Evolutionary conservation across 2,113 vertebrate genomes (phyloP), one percentile per base, ranked within the genome.

Genomic region (Balaenoptera acutorostrata): DNA sequence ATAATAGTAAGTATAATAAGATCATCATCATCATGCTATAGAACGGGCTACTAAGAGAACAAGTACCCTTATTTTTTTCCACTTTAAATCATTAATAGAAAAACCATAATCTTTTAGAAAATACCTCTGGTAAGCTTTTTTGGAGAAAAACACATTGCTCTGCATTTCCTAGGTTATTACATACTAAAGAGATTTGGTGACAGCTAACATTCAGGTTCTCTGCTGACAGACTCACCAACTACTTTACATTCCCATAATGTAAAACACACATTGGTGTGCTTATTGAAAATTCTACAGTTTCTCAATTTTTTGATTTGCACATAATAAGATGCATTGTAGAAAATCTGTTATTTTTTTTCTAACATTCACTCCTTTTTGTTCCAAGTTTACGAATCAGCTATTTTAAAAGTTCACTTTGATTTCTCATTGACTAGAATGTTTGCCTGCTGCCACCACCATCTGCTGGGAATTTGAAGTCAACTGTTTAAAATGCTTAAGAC

Each of bases 321-420:
- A 20, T 89, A 86, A 94, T 91, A 72, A 89, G 77, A 88, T 81
- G 61, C 82, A 36, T 61, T 15, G 15, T 63, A 69, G 82, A 46
- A 93, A 95, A 93, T 44, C 46, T 74, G 66, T 63, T 85, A 75
- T n/a, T 90, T 88, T 75, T 55, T 9, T 15, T 1, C 80, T 63
- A 81, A 90, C 68, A 71, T 77, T 74, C 80, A 74, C 66, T 94
- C 71, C 46, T 29, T 95, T 96, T 93, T 55, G 39, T 66, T 74
- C 55, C 69, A 68, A 93, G 93, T 82, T 87, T n/a, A 80, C 39
- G 31, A 95, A 96, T 55, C 93, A 96, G 90, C 96, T 94, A n/a
- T 89, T 96, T 88, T 68, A 55, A 89, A 88, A 3, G 23, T 31
- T 95, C 78, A 71, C 97, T 96, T 81, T 71, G 95, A 96, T 92